These are phyloP conservation scores for Epinotia ramella DNA, from an alignment of 2,888 invertebrate genomes.

Conservation along the genomic window DNA sequence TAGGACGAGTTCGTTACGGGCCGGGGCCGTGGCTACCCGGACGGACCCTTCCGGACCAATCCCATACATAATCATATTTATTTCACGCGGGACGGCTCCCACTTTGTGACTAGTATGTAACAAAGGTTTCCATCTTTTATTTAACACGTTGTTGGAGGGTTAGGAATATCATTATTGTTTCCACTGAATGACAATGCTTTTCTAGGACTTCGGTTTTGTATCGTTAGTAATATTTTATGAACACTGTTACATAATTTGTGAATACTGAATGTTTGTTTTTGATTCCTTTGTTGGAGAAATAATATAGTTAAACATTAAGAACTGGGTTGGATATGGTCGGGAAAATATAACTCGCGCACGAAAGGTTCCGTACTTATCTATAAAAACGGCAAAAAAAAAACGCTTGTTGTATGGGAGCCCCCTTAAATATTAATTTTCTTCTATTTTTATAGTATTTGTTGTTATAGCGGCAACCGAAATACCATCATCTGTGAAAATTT, in stretches of 20 bases:
- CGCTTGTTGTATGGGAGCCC: too few species aligned
- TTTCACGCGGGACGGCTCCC: not conserved
- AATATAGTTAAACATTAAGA: too few species aligned
- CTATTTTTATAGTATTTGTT: too few species aligned
- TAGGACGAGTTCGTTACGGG: constrained; percentile 2
- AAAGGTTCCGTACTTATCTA: too few species aligned
- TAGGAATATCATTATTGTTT: not conserved
- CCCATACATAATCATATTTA: constrained; percentile 18
- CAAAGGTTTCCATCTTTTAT: not conserved
- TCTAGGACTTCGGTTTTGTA: not conserved
- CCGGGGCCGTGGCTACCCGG: not conserved
- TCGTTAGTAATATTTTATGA: not conserved
- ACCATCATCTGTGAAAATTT: too few species aligned
- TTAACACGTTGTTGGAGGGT: not conserved
- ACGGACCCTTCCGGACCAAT: constrained; percentile 25
- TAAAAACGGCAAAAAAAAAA: too few species aligned
- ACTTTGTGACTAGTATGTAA: not conserved
- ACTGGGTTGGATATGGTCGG: too few species aligned
- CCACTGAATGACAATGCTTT: not conserved
- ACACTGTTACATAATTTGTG: not conserved
- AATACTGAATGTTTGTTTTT: not conserved
- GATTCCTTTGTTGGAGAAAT: too few species aligned
- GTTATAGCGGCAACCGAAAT: too few species aligned
- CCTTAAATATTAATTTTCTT: too few species aligned
- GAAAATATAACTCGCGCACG: too few species aligned